phyloP scores from a whole-genome alignment of 2,113 vertebrate species.

The Chaetodon trifascialis region DNA sequence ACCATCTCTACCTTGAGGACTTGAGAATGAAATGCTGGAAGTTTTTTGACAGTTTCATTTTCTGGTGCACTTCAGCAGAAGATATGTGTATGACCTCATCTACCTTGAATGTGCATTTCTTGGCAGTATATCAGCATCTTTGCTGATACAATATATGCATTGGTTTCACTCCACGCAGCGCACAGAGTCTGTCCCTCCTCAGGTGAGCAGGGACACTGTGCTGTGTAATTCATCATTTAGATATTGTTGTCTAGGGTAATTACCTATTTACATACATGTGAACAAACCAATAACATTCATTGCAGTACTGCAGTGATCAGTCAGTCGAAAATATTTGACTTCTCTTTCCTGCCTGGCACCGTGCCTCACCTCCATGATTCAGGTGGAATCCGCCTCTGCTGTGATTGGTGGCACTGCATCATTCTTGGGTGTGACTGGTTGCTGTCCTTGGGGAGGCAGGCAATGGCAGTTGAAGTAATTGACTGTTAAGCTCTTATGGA shows the following conservation, averaged over 20 bases:
- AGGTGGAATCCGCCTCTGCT: conserved; percentile 46
- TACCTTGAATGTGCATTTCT: conserved; percentile 1
- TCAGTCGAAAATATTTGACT: conserved; percentile 2
- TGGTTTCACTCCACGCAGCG: neutral
- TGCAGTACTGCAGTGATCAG: neutral
- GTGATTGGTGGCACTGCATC: conserved; percentile 52
- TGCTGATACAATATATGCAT: neutral
- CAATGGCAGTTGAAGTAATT: conserved; percentile 75
- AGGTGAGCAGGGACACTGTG: neutral
- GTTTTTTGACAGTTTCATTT: conserved; percentile 36
- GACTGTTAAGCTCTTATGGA: conserved; percentile 72
- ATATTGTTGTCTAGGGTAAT: neutral
- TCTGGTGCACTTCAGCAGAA: neutral
- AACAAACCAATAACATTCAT: conserved; percentile 2
- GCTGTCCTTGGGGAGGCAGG: conserved; percentile 64
- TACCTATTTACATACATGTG: conserved; percentile 4
- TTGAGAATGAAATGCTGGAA: conserved; percentile 22
- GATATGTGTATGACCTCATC: conserved; percentile 25
- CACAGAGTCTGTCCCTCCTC: neutral
- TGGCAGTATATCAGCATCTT: conserved; percentile 4
- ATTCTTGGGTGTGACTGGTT: conserved; percentile 61
- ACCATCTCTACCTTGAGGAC: conserved; percentile 5
- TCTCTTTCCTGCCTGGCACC: neutral
- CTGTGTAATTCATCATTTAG: neutral
- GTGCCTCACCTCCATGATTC: conserved; percentile 35